Conservation (phyloP, 2,888 invertebrate species). For the Notocelia uddmanniana region DNA sequence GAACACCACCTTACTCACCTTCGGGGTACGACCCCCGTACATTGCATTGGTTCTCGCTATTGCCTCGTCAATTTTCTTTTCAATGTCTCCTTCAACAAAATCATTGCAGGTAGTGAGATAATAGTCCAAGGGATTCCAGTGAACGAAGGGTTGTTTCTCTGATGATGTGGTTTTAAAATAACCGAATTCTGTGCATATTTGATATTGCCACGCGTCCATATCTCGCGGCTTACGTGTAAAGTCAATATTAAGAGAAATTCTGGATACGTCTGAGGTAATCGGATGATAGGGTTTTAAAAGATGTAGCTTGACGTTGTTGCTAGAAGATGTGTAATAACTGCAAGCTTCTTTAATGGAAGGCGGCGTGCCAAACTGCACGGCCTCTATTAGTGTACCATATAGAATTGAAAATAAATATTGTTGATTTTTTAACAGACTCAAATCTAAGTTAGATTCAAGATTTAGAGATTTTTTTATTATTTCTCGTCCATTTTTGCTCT, state of each 20-base stretch:
- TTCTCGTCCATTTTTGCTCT: neutral
- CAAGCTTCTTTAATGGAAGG: constrained; percentile 63
- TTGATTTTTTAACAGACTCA: constrained; percentile 65
- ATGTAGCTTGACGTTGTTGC: neutral
- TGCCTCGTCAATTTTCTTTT: constrained; percentile 66
- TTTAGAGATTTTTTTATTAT: neutral
- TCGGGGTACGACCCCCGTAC: constrained; percentile 63
- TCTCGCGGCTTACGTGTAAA: constrained; percentile 50
- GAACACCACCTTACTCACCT: constrained; percentile 85
- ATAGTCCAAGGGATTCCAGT: constrained; percentile 72
- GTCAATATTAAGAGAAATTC: constrained; percentile 51
- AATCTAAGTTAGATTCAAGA: constrained; percentile 62
- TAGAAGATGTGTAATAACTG: constrained; percentile 28
- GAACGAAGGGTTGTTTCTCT: constrained; percentile 85
- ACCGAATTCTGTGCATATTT: constrained; percentile 92
- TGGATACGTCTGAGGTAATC: too few relatives aligned
- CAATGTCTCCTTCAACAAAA: constrained; percentile 73
- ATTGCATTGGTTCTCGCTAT: constrained; percentile 71
- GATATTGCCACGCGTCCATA: constrained; percentile 86
- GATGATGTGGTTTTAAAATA: constrained; percentile 89
- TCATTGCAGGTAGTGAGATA: constrained; percentile 72
- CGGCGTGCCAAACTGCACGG: constrained; percentile 67
- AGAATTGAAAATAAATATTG: constrained; percentile 68
- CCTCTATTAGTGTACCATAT: constrained; percentile 59
- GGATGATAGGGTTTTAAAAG: too few relatives aligned